Conservation (phyloP, 2,888 invertebrate species). For the Halictus quadricinctus region DNA sequence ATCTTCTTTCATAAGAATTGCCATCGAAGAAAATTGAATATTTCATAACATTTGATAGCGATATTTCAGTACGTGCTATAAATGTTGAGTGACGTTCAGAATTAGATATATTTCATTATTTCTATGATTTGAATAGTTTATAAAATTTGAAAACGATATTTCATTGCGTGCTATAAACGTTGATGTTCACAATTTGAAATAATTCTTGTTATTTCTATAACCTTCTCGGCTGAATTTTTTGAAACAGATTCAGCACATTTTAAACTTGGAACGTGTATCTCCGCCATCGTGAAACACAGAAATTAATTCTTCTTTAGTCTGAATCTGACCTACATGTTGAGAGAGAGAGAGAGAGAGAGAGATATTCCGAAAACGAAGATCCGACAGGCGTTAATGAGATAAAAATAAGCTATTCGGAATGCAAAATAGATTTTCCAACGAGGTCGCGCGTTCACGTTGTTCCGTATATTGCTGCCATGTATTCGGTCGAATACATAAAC, state of each 20-base stretch:
- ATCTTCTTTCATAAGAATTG: not conserved
- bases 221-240: not conserved
- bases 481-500: not conserved
- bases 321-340: constrained; percentile 22
- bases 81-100: not conserved
- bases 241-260: constrained; percentile 7
- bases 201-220: not conserved
- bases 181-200: not conserved
- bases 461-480: constrained; percentile 11
- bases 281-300: not conserved
- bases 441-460: not conserved
- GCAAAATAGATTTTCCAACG: constrained; percentile 3
- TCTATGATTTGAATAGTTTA: not conserved
- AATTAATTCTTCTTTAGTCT: constrained; percentile 19
- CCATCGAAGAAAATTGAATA: not conserved
- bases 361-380: constrained; percentile 10
- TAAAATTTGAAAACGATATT: not conserved
- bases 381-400: constrained; percentile 21
- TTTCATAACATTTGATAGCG: not conserved
- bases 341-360: not conserved
- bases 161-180: not conserved
- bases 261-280: constrained; percentile 33
- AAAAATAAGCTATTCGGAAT: constrained; percentile 32
- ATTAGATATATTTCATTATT: not conserved
- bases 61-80: not conserved